Conservation (phyloP, 2,888 invertebrate genomes). For the Panorpa germanica region DNA sequence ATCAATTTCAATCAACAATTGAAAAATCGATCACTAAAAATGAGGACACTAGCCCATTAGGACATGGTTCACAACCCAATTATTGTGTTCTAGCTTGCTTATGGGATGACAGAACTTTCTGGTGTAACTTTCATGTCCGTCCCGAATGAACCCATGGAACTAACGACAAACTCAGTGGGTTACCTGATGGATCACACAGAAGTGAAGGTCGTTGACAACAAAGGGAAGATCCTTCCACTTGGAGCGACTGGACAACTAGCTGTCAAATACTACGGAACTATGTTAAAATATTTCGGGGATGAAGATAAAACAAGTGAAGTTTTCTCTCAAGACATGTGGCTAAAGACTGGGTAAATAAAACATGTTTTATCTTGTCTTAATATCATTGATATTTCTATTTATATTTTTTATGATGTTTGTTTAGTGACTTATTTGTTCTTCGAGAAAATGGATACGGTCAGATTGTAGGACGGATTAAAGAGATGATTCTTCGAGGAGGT, state of each 20-base stretch:
- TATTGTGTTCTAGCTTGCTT: conserved; percentile 32
- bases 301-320: conserved; percentile 50
- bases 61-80: too few relatives aligned
- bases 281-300: conserved; percentile 70
- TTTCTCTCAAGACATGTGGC: conserved; percentile 51
- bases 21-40: too few relatives aligned
- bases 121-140: conserved; percentile 35
- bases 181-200: conserved; percentile 37
- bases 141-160: conserved; percentile 27
- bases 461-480: conserved; percentile 56
- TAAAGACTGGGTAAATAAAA: conserved; percentile 54
- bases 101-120: conserved; percentile 42
- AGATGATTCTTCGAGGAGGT: conserved; percentile 63
- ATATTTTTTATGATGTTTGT: conserved; percentile 19
- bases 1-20: too few relatives aligned
- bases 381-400: too few relatives aligned
- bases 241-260: conserved; percentile 58
- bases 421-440: conserved; percentile 50
- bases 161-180: conserved; percentile 36
- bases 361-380: conserved; percentile 1
- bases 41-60: too few relatives aligned
- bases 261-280: conserved; percentile 53
- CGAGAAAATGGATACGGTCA: conserved; percentile 47
- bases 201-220: conserved; percentile 40
- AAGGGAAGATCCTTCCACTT: conserved; percentile 43